A percentile compares a stretch with the other conserved stretches of the same genome.
Conservation (phyloP, 2,113 vertebrate species). For the Pseudopodoces humilis region DNA sequence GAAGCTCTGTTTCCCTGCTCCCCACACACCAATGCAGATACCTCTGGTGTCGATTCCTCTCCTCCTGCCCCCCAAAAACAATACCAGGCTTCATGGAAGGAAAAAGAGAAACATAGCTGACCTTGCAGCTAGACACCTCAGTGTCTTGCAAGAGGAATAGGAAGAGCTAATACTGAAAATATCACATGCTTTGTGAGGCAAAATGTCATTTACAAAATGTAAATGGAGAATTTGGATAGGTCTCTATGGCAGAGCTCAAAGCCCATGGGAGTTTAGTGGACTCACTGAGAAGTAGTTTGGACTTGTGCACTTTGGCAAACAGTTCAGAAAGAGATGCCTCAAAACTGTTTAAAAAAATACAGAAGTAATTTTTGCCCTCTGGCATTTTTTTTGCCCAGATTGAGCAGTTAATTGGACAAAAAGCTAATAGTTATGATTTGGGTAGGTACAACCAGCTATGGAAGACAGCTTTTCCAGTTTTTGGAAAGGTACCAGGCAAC, state of each 20-base stretch:
- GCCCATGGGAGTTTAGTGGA: neutral
- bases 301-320: neutral
- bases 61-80: neutral
- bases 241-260: neutral
- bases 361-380: neutral
- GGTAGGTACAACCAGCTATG: neutral
- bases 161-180: neutral
- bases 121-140: neutral
- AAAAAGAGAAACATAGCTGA: neutral
- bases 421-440: neutral
- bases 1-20: neutral
- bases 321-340: neutral
- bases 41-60: neutral
- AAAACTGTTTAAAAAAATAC: neutral
- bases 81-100: neutral
- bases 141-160: neutral
- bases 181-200: neutral
- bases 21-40: neutral
- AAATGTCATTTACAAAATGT: neutral
- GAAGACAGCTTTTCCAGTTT: neutral
- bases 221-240: neutral
- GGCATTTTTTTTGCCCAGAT: neutral
- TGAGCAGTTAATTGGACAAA: neutral
- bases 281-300: neutral
- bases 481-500: neutral